Conservation (phyloP, 2,888 invertebrate species). For the Synanthedon vespiformis region DNA sequence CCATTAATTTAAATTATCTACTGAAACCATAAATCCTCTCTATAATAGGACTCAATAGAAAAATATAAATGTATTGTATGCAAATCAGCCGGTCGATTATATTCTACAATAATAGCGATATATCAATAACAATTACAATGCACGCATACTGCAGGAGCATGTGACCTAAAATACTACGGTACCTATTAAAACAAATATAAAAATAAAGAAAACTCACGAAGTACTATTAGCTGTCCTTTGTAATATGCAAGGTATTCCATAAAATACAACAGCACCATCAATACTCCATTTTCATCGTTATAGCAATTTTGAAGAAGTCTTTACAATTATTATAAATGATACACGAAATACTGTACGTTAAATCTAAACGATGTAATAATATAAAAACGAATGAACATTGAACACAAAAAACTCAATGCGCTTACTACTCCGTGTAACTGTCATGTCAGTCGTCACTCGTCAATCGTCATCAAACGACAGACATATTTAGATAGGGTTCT, state of each 20-base stretch:
- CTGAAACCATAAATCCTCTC: conserved; percentile 3
- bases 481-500: too few relatives aligned
- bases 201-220: conserved; percentile 31
- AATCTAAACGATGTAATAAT: background rate
- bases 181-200: conserved; percentile 23
- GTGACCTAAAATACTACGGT: conserved; percentile 26
- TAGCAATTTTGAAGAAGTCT: conserved; percentile 12
- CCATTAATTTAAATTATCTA: background rate
- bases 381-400: background rate
- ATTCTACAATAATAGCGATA: conserved; percentile 42
- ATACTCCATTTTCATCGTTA: conserved; percentile 35
- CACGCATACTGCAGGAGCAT: conserved; percentile 27
- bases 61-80: conserved; percentile 57
- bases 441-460: too few relatives aligned
- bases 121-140: conserved; percentile 30
- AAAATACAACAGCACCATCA: conserved; percentile 35
- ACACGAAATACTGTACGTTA: conserved; percentile 3
- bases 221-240: conserved; percentile 37
- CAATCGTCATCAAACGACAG: too few relatives aligned
- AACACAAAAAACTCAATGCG: background rate
- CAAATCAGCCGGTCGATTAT: conserved; percentile 51
- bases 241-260: conserved; percentile 47
- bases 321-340: conserved; percentile 8
- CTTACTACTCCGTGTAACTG: background rate
- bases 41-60: background rate